Evolutionary conservation across 2,113 vertebrate genomes (phyloP).

Genomic region (Nothocercus nigrocapillus): DNA sequence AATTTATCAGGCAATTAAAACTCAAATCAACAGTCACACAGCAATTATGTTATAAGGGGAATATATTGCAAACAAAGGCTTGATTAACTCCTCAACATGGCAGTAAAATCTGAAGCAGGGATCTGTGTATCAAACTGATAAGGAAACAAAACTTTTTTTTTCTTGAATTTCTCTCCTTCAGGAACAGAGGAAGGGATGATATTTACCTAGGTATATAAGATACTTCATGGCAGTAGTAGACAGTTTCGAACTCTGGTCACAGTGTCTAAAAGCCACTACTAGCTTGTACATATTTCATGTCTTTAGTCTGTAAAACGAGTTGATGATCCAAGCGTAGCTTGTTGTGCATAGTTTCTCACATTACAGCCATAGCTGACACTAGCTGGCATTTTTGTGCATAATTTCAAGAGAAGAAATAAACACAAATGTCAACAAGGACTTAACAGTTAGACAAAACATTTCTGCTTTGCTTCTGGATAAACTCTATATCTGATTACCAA

Average conservation of each 20-base stretch:
- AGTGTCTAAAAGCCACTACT: neutral
- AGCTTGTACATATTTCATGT: neutral
- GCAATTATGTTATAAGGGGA: neutral
- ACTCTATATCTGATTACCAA: neutral
- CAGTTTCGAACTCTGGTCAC: neutral
- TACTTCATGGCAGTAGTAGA: neutral
- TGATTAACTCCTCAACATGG: neutral
- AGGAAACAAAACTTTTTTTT: neutral
- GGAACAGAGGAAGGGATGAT: neutral
- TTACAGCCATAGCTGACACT: neutral
- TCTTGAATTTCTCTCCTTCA: neutral
- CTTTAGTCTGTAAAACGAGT: neutral
- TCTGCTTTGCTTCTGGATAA: neutral
- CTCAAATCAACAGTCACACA: neutral
- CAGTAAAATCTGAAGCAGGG: neutral
- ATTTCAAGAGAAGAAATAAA: neutral
- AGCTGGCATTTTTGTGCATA: neutral
- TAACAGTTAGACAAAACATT: neutral
- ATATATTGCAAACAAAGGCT: conserved; percentile 27
- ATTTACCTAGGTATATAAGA: neutral
- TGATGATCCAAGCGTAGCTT: neutral
- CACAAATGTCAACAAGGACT: neutral
- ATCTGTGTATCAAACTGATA: neutral
- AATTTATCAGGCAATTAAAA: conserved; percentile 45
- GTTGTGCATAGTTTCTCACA: neutral